Evolutionary conservation across 2,888 invertebrate genomes (phyloP), one percentile per base, ranked within the genome.

Genomic region (Pilophorus perplexus): DNA sequence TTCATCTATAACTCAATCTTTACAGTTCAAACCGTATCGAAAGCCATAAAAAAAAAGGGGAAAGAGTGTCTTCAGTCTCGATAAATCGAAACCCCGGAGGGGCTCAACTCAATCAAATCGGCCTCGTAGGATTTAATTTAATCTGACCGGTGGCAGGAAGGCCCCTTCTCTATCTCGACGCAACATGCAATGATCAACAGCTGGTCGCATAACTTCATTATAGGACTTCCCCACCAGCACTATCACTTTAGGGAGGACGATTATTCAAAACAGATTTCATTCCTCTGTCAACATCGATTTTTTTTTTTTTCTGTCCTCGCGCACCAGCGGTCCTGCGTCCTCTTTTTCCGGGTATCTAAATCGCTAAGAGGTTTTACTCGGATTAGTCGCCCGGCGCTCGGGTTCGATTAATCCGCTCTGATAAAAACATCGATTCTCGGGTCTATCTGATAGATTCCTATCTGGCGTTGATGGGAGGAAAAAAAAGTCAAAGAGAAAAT

Each of bases 141-240:
- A 59, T 59, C 59, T 23, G 59, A n/a, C 12, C 6, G 59, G 42
- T 25, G 42, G 23, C 42, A n/a, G 18, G 27, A 16, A 27, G 23
- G 59, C 8, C 20, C 22, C 1, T 22, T 38, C 38, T 23, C 42
- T 59, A 59, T 59, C 59, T 59, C 42, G 40, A 16, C 59, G 23
- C n/a, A 16, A 18, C 59, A 59, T 44, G 44, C 59, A 23, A 42
- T 33, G 40, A 59, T 59, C 59, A 59, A 59, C 59, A 42, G 59
- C 59, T 59, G 59, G 59, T 59, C 59, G 59, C 42, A 40, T 59
- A 59, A 59, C 59, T 59, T 59, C 59, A 59, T 59, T 42, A 55
- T 42, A 12, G 23, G 23, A 6, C 12, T 12, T 14, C 14, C 3
- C 46, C 46, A 22, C 25, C 23, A 22, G n/a, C n/a, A 10, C 44